These are phyloP conservation scores for Steinernema hermaphroditum DNA, from an alignment of 2,888 invertebrate genomes.

Conservation along the genomic window DNA sequence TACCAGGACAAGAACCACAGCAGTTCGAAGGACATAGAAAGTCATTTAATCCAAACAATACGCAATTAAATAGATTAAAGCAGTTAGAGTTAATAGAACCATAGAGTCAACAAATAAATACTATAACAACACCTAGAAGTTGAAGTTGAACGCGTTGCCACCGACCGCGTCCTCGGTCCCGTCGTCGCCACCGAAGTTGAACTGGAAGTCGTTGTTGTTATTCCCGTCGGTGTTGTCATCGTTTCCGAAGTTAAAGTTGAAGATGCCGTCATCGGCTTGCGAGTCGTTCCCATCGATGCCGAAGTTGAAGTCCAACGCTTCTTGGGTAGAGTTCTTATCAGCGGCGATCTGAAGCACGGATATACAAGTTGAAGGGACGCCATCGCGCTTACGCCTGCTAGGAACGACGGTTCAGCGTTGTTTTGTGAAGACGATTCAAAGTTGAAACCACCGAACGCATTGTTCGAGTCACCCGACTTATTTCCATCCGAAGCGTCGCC, in stretches of 20 bases:
- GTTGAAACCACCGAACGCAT: not conserved
- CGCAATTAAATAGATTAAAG: not conserved
- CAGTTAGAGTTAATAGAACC: not conserved
- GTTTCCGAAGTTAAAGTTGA: constrained; percentile 7
- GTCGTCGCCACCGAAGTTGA: constrained; percentile 4
- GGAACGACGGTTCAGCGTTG: not conserved
- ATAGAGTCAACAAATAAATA: not conserved
- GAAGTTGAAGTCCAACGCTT: constrained; percentile 10
- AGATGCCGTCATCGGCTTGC: not conserved
- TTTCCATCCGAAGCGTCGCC: not conserved
- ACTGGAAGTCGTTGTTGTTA: not conserved
- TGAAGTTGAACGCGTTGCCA: not conserved
- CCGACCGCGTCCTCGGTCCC: not conserved
- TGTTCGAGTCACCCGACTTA: not conserved
- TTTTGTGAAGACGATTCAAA: not conserved
- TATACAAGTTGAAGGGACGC: too few species aligned
- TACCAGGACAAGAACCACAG: too few species aligned
- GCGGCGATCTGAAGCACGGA: not conserved
- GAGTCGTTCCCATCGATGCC: not conserved
- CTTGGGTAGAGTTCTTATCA: not conserved
- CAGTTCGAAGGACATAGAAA: too few species aligned
- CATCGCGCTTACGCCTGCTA: not conserved
- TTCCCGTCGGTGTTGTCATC: not conserved
- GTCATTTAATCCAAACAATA: too few species aligned
- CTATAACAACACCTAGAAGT: not conserved